Conservation (phyloP, 2,888 invertebrate genomes). For the Anoncus sp. region DNA sequence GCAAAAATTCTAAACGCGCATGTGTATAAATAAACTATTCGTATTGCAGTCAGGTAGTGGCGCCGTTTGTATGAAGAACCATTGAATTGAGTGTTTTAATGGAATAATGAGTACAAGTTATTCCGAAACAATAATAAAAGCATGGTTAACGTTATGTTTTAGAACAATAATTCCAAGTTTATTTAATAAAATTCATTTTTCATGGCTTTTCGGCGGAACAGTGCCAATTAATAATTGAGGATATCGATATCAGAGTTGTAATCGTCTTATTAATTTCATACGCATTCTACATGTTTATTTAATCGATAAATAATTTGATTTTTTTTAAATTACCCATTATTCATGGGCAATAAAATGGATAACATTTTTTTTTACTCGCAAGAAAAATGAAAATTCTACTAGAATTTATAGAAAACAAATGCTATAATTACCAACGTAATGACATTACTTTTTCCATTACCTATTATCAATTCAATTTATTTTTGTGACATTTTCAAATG, state of each 20-base stretch:
- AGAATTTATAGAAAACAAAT: no score
- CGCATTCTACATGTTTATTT: no score
- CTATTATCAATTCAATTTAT: neutral
- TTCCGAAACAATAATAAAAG: neutral
- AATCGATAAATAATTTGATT: no score
- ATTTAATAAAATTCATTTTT: no score
- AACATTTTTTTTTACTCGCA: no score
- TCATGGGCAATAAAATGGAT: no score
- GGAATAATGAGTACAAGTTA: neutral
- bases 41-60: neutral
- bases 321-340: no score
- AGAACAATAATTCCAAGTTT: neutral
- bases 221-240: neutral
- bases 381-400: no score
- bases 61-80: conserved; percentile 2
- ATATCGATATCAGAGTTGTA: no score
- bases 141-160: no score
- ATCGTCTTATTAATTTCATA: no score
- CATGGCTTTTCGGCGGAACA: neutral
- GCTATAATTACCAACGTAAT: no score
- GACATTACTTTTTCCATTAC: neutral
- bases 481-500: neutral
- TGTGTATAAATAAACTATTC: conserved; percentile 6
- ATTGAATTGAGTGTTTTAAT: neutral
- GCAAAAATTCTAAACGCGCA: conserved; percentile 11